phyloP scores from a whole-genome alignment of 2,888 invertebrate genomes.

The Ophioninae sp. region DNA sequence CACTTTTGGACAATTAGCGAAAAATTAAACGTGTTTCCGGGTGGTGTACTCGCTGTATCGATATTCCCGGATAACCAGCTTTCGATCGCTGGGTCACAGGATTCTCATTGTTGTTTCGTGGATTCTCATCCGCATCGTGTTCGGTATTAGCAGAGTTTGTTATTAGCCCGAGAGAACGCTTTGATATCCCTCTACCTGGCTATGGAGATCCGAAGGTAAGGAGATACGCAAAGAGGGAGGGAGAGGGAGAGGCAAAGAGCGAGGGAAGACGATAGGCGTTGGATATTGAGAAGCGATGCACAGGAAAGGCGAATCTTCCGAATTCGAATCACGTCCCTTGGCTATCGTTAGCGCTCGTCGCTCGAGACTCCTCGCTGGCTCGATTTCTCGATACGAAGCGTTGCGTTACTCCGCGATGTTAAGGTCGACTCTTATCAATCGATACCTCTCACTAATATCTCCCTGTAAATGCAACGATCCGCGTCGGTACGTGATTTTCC shows the following conservation, averaged over 20 bases:
- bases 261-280: conserved; percentile 9
- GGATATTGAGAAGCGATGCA: conserved; percentile 29
- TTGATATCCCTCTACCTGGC: conserved; percentile 47
- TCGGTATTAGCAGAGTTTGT: conserved; percentile 57
- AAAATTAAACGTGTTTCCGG: neutral
- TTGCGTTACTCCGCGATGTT: conserved; percentile 27
- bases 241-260: conserved; percentile 9
- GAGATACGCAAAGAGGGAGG: conserved; percentile 34
- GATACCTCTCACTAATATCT: conserved; percentile 40
- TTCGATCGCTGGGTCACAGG: neutral
- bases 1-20: neutral
- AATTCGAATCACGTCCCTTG: conserved; percentile 73
- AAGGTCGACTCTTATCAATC: conserved; percentile 33
- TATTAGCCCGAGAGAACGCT: conserved; percentile 51
- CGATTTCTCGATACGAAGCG: conserved; percentile 58
- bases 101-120: conserved; percentile 37
- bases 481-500: neutral
- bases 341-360: conserved; percentile 72
- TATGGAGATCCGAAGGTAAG: conserved; percentile 41
- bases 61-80: neutral
- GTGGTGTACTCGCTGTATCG: too few species aligned
- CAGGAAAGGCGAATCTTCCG: conserved; percentile 64
- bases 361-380: conserved; percentile 55
- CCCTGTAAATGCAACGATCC: conserved; percentile 28
- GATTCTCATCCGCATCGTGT: conserved; percentile 40